These are phyloP conservation scores for Cranoglanis bouderius DNA, from an alignment of 2,113 vertebrate genomes.

Conservation along the genomic window DNA sequence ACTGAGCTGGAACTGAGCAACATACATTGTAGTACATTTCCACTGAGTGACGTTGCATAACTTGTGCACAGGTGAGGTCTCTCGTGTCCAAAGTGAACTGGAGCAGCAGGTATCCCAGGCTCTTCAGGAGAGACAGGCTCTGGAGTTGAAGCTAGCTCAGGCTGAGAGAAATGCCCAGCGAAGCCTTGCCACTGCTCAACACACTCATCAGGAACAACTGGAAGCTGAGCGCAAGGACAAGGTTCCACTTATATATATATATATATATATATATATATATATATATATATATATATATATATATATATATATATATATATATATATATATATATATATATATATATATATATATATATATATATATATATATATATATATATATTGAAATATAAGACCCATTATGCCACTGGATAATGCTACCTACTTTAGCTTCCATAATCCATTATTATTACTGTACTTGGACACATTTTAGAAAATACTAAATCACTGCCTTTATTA, in stretches of 20 bases:
- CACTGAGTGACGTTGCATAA: background rate
- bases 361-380: too few relatives aligned
- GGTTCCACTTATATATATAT: conserved; percentile 63
- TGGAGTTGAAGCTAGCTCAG: conserved; percentile 66
- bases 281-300: too few relatives aligned
- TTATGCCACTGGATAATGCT: background rate
- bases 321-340: too few relatives aligned
- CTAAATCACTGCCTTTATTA: background rate
- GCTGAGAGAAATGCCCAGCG: conserved; percentile 66
- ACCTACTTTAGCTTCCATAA: background rate
- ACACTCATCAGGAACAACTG: conserved; percentile 71
- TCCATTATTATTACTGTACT: background rate
- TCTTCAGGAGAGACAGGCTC: conserved; percentile 58
- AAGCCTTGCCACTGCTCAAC: conserved; percentile 64
- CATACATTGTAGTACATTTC: conserved; percentile 1
- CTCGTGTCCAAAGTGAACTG: conserved; percentile 61
- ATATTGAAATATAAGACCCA: background rate
- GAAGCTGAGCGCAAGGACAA: conserved; percentile 70
- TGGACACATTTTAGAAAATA: background rate
- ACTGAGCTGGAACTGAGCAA: conserved; percentile 19
- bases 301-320: too few relatives aligned
- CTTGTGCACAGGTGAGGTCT: conserved; percentile 65
- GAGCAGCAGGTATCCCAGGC: conserved; percentile 63
- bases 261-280: too few relatives aligned
- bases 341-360: too few relatives aligned